Percentiles rank a stretch among this genome's conserved stretches.
Evolutionary conservation across 2,888 invertebrate genomes (phyloP).

Genomic region (Aphodius granarius): DNA sequence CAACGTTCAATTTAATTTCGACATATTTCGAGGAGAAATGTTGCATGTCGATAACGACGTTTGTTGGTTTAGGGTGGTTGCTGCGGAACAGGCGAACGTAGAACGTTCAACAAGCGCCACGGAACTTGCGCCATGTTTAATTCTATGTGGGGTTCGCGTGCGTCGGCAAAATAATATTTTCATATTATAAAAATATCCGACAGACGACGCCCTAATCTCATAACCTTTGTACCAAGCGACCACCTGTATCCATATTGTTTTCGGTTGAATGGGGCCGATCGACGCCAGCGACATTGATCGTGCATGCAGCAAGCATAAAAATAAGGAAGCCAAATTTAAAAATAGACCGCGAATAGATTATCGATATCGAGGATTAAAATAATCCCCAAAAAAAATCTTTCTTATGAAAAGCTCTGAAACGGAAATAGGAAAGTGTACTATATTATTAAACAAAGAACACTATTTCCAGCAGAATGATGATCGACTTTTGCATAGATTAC

Average conservation of each 20-base stretch:
- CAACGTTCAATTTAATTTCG: slow-evolving; percentile 5
- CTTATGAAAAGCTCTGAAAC: too few species aligned
- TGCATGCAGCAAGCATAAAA: not conserved
- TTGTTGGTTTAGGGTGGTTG: not conserved
- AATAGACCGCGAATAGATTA: not conserved
- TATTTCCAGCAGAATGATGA: too few species aligned
- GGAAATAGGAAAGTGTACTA: too few species aligned
- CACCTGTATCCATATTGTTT: slow-evolving; percentile 27
- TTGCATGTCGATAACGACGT: slow-evolving; percentile 4
- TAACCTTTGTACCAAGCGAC: slow-evolving; percentile 20
- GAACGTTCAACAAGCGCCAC: not conserved
- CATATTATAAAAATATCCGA: slow-evolving; percentile 6
- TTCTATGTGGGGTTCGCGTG: slow-evolving; percentile 1
- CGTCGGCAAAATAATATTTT: slow-evolving; percentile 11
- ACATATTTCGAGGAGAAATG: slow-evolving; percentile 3
- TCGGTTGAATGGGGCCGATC: slow-evolving; percentile 16
- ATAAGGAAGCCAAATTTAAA: not conserved
- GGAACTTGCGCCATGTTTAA: not conserved
- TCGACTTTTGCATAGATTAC: too few species aligned
- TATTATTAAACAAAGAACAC: too few species aligned
- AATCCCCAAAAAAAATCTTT: too few species aligned
- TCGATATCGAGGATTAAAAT: too few species aligned
- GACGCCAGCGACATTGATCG: not conserved
- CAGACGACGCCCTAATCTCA: not conserved
- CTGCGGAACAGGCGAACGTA: not conserved